Percentiles rank a stretch among this genome's conserved stretches.
Evolutionary conservation across 2,113 vertebrate genomes (phyloP).

Genomic region (Chlorocebus sabaeus): DNA sequence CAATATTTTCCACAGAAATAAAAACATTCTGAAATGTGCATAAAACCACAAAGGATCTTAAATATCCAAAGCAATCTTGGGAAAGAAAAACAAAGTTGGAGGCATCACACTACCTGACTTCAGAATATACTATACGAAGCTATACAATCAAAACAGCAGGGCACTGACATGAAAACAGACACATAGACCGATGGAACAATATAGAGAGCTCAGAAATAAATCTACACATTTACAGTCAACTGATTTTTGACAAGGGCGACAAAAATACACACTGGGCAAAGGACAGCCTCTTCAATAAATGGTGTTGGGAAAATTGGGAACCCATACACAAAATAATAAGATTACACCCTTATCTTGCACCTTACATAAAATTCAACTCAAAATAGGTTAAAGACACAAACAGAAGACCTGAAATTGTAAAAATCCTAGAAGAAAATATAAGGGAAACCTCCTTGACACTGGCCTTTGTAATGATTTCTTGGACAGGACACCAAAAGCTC

Average conservation of each 20-base stretch:
- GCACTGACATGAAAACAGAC: neutral
- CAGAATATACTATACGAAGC: neutral
- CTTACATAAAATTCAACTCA: neutral
- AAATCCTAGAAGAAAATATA: neutral
- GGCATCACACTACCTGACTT: neutral
- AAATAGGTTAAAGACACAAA: neutral
- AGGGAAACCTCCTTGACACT: neutral
- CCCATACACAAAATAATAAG: neutral
- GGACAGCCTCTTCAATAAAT: neutral
- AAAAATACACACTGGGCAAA: neutral
- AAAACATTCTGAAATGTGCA: neutral
- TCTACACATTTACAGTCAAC: neutral
- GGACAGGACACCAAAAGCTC: neutral
- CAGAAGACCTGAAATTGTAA: neutral
- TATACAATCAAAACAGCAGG: neutral
- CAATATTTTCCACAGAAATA: neutral
- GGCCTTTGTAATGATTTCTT: neutral
- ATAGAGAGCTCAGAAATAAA: neutral
- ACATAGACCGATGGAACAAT: neutral
- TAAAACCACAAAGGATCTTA: neutral
- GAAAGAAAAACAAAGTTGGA: neutral
- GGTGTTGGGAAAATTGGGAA: neutral
- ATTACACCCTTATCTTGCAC: neutral
- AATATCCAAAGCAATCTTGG: neutral
- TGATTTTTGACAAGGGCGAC: neutral